Evolutionary conservation across 2,888 invertebrate genomes (phyloP).

Genomic region (Eristalis arbustorum): DNA sequence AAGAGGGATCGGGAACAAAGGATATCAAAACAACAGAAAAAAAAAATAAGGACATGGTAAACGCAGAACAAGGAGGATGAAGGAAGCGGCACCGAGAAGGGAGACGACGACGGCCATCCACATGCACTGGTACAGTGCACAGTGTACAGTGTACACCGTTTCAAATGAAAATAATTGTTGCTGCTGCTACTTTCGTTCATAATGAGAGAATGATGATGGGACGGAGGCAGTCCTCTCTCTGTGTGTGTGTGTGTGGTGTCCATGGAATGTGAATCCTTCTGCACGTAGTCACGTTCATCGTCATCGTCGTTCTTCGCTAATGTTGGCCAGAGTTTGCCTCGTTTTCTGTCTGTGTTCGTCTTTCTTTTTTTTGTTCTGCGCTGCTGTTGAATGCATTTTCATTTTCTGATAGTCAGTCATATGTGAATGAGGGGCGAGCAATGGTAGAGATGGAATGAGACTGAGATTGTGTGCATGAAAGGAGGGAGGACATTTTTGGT

Average conservation of each 20-base stretch:
- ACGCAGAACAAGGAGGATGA: constrained; percentile 38
- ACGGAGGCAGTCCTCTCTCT: neutral
- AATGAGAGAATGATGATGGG: constrained; percentile 50
- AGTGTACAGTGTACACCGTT: constrained; percentile 19
- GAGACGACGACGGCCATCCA: neutral
- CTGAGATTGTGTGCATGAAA: neutral
- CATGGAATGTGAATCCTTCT: constrained; percentile 40
- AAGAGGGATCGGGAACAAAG: constrained; percentile 43
- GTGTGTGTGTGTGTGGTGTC: constrained; percentile 1
- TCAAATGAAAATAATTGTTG: constrained; percentile 58
- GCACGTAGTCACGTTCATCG: constrained; percentile 51
- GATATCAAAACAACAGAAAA: constrained; percentile 32
- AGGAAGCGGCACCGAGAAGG: constrained; percentile 12
- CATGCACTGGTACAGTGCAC: too few relatives aligned
- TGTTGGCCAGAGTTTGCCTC: constrained; percentile 25
- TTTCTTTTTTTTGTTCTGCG: neutral
- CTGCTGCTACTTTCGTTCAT: constrained; percentile 56
- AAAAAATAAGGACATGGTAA: constrained; percentile 54
- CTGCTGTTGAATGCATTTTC: constrained; percentile 31
- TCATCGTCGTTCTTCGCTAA: constrained; percentile 34
- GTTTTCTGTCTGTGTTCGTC: neutral
- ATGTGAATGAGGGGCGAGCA: neutral
- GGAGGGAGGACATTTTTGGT: neutral
- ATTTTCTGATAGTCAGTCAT: constrained; percentile 1
- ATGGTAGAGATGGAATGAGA: neutral